Evolutionary conservation across 2,797 vertebrate genomes (phyloP).

Genomic region (Rhinogobio ventralis): DNA sequence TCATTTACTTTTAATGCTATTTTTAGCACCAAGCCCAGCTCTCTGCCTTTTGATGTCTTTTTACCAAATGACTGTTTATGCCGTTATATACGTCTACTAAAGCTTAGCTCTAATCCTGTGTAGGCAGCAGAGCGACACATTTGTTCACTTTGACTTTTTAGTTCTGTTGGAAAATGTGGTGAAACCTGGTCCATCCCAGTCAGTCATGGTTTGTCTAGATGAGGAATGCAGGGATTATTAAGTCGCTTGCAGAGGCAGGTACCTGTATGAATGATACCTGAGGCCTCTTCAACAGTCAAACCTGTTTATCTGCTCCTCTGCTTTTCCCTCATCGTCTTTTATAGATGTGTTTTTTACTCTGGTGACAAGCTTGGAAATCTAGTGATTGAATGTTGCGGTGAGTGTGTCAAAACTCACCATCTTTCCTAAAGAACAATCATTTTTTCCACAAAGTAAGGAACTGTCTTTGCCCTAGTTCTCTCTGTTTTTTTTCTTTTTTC

Average conservation of each 20-base stretch:
- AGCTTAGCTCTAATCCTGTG: constrained; percentile 8
- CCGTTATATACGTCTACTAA: neutral
- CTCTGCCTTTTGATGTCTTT: constrained; percentile 16
- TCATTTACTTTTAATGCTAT: constrained; percentile 36
- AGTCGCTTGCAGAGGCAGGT: constrained; percentile 34
- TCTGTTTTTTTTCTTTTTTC: neutral
- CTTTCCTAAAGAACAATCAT: constrained; percentile 35
- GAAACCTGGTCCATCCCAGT: constrained; percentile 29
- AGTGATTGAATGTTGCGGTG: constrained; percentile 37
- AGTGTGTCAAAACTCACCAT: constrained; percentile 31
- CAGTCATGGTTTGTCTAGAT: constrained; percentile 34
- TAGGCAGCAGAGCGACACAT: neutral
- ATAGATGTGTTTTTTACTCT: constrained; percentile 23
- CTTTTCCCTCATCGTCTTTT: constrained; percentile 37
- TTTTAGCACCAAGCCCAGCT: constrained; percentile 10
- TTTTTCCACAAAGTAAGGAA: constrained; percentile 61
- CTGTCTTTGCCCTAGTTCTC: constrained; percentile 15
- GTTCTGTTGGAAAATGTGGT: constrained; percentile 15
- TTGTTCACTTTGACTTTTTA: constrained; percentile 30
- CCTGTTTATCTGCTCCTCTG: constrained; percentile 57
- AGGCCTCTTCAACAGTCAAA: constrained; percentile 52
- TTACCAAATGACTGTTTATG: constrained; percentile 23
- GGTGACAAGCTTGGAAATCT: constrained; percentile 38
- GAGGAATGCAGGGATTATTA: constrained; percentile 41
- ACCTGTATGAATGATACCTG: constrained; percentile 21